Conservation (phyloP, 1,140 invertebrate genomes). For the Hormaphis cornu region DNA sequence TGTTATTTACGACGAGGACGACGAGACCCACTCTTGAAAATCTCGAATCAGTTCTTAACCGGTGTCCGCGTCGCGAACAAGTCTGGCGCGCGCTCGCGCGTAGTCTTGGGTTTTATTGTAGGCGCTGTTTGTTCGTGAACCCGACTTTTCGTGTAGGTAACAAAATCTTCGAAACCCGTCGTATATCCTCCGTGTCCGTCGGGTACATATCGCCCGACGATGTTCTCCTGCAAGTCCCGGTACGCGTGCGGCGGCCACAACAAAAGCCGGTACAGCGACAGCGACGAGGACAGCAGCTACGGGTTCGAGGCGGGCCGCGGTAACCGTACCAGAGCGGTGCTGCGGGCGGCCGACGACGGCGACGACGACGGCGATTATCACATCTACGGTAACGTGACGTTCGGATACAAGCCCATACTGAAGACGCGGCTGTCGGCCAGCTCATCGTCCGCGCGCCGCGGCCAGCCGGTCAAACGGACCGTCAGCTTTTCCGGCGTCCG, state of each 20-base stretch:
- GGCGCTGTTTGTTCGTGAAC: too few species aligned
- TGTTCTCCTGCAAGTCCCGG: conserved; percentile 26
- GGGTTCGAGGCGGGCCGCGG: neutral
- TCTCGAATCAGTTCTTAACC: conserved; percentile 5
- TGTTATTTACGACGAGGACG: too few species aligned
- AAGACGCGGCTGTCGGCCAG: conserved; percentile 11
- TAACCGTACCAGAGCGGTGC: conserved; percentile 7
- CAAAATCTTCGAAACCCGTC: too few species aligned
- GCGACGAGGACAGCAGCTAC: conserved; percentile 19
- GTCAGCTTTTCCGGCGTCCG: conserved; percentile 17
- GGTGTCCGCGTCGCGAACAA: neutral
- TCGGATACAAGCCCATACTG: conserved; percentile 20
- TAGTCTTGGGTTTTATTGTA: neutral
- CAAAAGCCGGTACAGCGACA: conserved; percentile 12
- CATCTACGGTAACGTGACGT: conserved; percentile 17
- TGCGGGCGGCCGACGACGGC: too few species aligned
- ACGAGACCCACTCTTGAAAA: neutral
- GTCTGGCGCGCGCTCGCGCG: neutral
- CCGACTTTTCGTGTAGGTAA: too few species aligned
- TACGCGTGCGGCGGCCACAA: conserved; percentile 21
- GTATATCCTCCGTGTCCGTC: neutral
- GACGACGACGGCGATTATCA: neutral
- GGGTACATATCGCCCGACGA: too few species aligned
- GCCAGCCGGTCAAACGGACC: conserved; percentile 8
- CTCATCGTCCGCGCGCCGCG: neutral